A percentile compares a stretch with the other conserved stretches of the same genome.
phyloP scores from a whole-genome alignment of 2,888 invertebrate species.

The Salticus scenicus region DNA sequence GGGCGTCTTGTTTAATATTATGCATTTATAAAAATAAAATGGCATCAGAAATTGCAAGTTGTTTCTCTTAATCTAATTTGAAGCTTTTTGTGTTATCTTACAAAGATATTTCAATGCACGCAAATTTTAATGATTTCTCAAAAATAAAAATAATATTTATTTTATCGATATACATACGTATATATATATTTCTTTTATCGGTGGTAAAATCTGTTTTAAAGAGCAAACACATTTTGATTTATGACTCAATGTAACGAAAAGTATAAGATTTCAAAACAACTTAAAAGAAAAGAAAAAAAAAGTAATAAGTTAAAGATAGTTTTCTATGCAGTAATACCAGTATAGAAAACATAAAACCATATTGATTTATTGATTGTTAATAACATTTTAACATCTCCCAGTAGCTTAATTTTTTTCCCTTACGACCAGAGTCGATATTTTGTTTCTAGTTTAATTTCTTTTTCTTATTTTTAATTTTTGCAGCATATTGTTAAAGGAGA shows the following conservation, averaged over 20 bases:
- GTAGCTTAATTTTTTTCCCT: background rate
- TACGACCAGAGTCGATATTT: background rate
- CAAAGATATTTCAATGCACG: too few relatives aligned
- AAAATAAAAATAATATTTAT: too few relatives aligned
- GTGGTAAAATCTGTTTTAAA: background rate
- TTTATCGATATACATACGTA: too few relatives aligned
- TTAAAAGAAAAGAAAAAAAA: background rate
- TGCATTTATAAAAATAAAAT: too few relatives aligned
- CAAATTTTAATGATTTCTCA: too few relatives aligned
- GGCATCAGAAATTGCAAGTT: too few relatives aligned
- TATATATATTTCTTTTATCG: too few relatives aligned
- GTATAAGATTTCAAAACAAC: background rate
- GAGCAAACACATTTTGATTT: background rate
- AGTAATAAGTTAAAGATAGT: background rate
- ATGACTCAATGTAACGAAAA: background rate
- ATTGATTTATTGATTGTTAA: constrained; percentile 4
- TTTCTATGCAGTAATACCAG: background rate
- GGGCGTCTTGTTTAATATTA: too few relatives aligned
- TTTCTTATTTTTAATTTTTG: too few relatives aligned
- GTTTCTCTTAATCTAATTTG: too few relatives aligned
- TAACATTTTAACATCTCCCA: background rate
- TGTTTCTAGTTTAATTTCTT: background rate
- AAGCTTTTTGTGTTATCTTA: too few relatives aligned
- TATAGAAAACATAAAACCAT: background rate
- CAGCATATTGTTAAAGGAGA: too few relatives aligned